Conservation (phyloP, 1,140 invertebrate genomes). For the Melipona quadrifasciata region DNA sequence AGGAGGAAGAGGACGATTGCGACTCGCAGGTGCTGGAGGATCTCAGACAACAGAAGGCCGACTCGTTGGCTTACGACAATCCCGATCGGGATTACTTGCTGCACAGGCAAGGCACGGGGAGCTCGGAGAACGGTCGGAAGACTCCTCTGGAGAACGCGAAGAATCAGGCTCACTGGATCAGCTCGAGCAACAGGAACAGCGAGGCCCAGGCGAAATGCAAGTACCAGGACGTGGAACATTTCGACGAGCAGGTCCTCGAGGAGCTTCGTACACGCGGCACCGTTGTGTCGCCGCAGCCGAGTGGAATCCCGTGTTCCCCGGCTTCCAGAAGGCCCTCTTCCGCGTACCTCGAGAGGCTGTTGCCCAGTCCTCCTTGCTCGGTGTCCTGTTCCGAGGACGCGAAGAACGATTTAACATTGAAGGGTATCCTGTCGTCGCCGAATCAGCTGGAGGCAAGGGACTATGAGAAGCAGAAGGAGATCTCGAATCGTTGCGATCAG, state of each 20-base stretch:
- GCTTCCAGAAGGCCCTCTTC: conserved; percentile 69
- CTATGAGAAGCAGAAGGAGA: conserved; percentile 59
- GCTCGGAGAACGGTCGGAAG: conserved; percentile 35
- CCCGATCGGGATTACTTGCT: conserved; percentile 45
- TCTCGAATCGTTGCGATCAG: conserved; percentile 40
- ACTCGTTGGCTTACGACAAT: conserved; percentile 47
- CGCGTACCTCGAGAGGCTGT: conserved; percentile 72
- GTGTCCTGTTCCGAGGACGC: conserved; percentile 80
- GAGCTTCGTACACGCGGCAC: conserved; percentile 83
- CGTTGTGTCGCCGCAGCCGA: conserved; percentile 86
- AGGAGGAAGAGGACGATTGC: conserved; percentile 70
- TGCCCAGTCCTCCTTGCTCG: conserved; percentile 79
- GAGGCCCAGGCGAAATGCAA: conserved; percentile 72
- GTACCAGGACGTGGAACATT: conserved; percentile 67
- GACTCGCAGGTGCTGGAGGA: conserved; percentile 70
- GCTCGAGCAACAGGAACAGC: conserved; percentile 67
- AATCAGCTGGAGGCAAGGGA: conserved; percentile 61
- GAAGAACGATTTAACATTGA: conserved; percentile 73
- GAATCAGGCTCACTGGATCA: conserved; percentile 33
- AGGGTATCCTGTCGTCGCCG: conserved; percentile 71
- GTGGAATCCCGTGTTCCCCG: conserved; percentile 82
- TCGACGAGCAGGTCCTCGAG: conserved; percentile 66
- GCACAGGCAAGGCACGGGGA: neutral
- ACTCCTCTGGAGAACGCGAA: conserved; percentile 39
- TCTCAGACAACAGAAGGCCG: conserved; percentile 55